These are phyloP conservation scores for Varanus salvator DNA, from an alignment of 2,113 vertebrate genomes.

Conservation along the genomic window DNA sequence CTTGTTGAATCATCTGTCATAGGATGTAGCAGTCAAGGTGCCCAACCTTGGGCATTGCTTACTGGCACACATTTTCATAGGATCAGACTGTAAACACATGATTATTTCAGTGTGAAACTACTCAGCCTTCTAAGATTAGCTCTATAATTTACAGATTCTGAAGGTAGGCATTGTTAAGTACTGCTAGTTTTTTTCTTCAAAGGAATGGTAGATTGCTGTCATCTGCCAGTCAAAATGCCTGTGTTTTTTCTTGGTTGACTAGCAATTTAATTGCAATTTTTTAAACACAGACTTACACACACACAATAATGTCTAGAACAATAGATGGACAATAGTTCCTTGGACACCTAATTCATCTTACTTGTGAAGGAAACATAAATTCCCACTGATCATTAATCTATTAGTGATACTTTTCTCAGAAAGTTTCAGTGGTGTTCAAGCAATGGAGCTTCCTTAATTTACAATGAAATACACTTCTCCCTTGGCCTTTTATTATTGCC, in stretches of 20 bases:
- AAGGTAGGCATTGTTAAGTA: conserved; percentile 13
- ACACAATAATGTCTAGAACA: conserved; percentile 17
- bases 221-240: conserved; percentile 9
- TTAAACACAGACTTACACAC: neutral
- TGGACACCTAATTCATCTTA: conserved; percentile 32
- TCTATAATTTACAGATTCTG: conserved; percentile 24
- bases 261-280: conserved; percentile 32
- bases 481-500: neutral
- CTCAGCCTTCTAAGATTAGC: neutral
- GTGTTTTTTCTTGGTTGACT: neutral
- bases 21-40: neutral
- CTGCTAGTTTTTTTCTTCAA: neutral
- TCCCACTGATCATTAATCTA: conserved; percentile 25
- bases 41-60: neutral
- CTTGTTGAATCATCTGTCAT: neutral
- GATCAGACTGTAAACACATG: neutral
- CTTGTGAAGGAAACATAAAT: neutral
- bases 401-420: conserved; percentile 10
- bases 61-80: neutral
- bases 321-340: neutral
- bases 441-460: conserved; percentile 11
- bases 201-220: conserved; percentile 25
- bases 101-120: conserved; percentile 11
- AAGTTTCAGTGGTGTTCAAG: neutral
- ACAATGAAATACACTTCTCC: neutral